Conservation (phyloP, 2,888 invertebrate species). For the Colostygia pectinataria region DNA sequence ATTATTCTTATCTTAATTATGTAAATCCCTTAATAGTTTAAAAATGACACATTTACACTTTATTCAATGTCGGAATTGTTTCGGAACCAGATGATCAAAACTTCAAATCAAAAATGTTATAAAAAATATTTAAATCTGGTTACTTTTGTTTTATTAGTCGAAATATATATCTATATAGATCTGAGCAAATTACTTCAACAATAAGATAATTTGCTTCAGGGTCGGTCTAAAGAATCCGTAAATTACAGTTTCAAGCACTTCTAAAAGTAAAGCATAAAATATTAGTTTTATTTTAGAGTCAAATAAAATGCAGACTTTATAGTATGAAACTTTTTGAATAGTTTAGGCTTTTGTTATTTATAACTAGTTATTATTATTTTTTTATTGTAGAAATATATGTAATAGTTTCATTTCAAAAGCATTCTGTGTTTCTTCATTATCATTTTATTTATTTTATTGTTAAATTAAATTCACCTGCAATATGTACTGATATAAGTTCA, state of each 20-base stretch:
- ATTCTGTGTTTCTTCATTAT: conserved; percentile 8
- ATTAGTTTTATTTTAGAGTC: no score
- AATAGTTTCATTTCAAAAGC: conserved; percentile 12
- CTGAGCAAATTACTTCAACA: no score
- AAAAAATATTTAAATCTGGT: conserved; percentile 4
- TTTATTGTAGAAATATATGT: conserved; percentile 5
- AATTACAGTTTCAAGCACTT: no score
- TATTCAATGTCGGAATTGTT: conserved; percentile 11
- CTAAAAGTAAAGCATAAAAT: no score
- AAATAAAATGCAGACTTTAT: no score
- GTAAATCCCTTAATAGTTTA: neutral
- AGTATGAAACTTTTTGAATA: neutral
- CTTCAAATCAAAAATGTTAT: no score
- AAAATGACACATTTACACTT: neutral
- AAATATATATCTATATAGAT: no score
- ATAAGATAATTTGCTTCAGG: no score
- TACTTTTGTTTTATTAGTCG: neutral
- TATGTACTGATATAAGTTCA: conserved; percentile 7
- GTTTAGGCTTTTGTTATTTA: conserved; percentile 4
- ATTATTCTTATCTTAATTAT: neutral
- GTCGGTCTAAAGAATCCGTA: no score
- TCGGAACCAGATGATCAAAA: conserved; percentile 7
- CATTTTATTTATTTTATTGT: conserved; percentile 18
- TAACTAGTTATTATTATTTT: conserved; percentile 10
- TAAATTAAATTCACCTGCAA: conserved; percentile 6